Percentiles rank a stretch among this genome's conserved stretches.
Evolutionary conservation across 2,888 invertebrate genomes (phyloP).

Genomic region (Caenorhabditis angaria): DNA sequence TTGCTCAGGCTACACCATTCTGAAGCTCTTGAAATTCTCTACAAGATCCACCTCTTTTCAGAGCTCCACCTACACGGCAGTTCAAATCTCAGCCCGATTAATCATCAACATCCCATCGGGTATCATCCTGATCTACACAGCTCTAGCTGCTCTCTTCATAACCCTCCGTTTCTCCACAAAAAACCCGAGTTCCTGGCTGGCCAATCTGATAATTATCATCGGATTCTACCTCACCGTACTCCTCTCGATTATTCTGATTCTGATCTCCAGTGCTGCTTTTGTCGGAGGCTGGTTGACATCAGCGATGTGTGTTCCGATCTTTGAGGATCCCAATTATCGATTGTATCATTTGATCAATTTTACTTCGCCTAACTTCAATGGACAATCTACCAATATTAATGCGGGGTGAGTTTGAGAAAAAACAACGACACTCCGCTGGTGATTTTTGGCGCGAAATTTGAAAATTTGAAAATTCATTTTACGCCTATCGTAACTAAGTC

Average conservation of each 20-base stretch:
- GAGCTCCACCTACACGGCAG: conserved; percentile 26
- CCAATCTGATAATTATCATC: conserved; percentile 5
- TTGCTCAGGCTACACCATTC: too few species aligned
- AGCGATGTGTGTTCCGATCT: conserved; percentile 47
- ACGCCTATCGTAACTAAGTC: too few species aligned
- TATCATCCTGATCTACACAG: conserved; percentile 36
- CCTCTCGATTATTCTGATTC: conserved; percentile 18
- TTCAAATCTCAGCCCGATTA: conserved; percentile 27
- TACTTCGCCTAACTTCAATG: background rate
- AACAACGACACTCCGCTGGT: background rate
- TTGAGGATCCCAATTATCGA: conserved; percentile 40
- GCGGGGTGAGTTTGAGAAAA: background rate
- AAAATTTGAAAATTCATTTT: background rate
- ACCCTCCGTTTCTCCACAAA: conserved; percentile 28
- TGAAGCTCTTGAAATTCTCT: too few species aligned
- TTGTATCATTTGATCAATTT: conserved; percentile 23
- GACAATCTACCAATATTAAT: background rate
- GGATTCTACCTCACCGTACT: conserved; percentile 26
- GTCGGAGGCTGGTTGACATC: conserved; percentile 51
- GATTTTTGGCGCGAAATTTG: background rate
- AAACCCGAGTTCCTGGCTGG: conserved; percentile 9
- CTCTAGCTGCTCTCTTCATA: conserved; percentile 23
- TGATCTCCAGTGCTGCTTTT: conserved; percentile 32
- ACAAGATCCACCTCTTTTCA: too few species aligned
- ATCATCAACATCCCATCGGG: conserved; percentile 32